phyloP scores from a whole-genome alignment of 92 coral and sea anemone genomes.

The Ricordea florida region DNA sequence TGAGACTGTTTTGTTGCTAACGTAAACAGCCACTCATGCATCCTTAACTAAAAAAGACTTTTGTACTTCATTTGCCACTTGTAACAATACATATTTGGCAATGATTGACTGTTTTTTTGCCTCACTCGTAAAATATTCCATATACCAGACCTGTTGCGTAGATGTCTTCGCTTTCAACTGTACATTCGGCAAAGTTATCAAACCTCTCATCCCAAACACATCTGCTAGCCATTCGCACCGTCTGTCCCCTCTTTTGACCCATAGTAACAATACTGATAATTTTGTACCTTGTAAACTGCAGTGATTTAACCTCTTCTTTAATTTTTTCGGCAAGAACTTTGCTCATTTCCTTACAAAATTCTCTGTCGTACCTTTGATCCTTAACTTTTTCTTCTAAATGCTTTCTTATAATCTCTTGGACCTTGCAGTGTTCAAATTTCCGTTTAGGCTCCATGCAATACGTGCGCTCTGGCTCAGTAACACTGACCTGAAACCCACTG shows the following conservation, averaged over 20 bases:
- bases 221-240: constrained; percentile 62
- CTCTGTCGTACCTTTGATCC: constrained; percentile 36
- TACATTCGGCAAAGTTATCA: constrained; percentile 72
- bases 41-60: too few species aligned
- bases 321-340: constrained; percentile 56
- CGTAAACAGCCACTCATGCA: too few species aligned
- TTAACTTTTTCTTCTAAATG: constrained; percentile 44
- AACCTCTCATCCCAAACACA: constrained; percentile 80
- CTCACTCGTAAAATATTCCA: constrained; percentile 70
- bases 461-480: constrained; percentile 7
- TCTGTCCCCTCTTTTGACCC: constrained; percentile 62
- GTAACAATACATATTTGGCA: too few species aligned
- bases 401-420: constrained; percentile 61
- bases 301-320: constrained; percentile 55
- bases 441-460: constrained; percentile 68
- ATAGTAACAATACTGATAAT: constrained; percentile 58
- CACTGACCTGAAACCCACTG: background rate
- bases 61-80: too few species aligned
- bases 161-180: constrained; percentile 48
- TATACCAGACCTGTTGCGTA: constrained; percentile 74
- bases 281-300: constrained; percentile 76
- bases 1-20: too few species aligned
- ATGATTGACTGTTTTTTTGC: background rate
- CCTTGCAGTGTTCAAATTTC: constrained; percentile 55
- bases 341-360: constrained; percentile 49